A percentile compares a stretch with the other conserved stretches of the same genome.
phyloP scores from a whole-genome alignment of 2,888 invertebrate species.

The Phaonia tiefii region DNA sequence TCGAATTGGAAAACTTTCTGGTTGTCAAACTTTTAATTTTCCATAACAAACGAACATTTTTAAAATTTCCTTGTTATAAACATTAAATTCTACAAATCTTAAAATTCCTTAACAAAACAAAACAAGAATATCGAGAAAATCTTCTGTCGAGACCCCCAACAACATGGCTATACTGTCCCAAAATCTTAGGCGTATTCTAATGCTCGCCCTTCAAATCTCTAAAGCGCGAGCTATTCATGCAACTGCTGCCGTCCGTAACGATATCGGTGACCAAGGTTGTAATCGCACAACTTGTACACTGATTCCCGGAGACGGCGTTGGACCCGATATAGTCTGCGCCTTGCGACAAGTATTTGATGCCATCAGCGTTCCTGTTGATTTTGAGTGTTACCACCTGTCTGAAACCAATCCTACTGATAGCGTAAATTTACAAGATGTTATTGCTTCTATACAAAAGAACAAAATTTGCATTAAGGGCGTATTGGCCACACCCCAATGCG shows the following conservation, averaged over 20 bases:
- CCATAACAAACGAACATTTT: too few species aligned
- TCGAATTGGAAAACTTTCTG: too few species aligned
- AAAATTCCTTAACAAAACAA: too few species aligned
- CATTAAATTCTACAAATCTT: too few species aligned
- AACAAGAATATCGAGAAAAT: too few species aligned
- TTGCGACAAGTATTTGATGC: constrained; percentile 96
- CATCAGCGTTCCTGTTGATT: constrained; percentile 95
- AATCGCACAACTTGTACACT: constrained; percentile 91
- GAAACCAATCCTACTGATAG: constrained; percentile 94
- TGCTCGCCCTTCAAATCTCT: constrained; percentile 76
- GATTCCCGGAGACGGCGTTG: constrained; percentile 99
- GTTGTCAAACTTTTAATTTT: too few species aligned
- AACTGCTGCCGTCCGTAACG: constrained; percentile 69
- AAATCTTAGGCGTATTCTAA: constrained; percentile 74
- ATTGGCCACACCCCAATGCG: constrained; percentile 93
- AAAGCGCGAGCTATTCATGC: constrained; percentile 75
- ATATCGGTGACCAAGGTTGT: constrained; percentile 69
- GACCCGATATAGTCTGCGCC: constrained; percentile 95
- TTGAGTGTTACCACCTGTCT: constrained; percentile 96
- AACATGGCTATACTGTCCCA: constrained; percentile 77
- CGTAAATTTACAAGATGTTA: constrained; percentile 92
- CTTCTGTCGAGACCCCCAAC: constrained; percentile 16
- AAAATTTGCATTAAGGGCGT: constrained; percentile 94
- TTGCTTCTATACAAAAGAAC: constrained; percentile 90
- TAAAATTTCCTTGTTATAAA: too few species aligned